Evolutionary conservation across 2,113 vertebrate species (phyloP).

Genomic region (Bolborhynchus lineola): DNA sequence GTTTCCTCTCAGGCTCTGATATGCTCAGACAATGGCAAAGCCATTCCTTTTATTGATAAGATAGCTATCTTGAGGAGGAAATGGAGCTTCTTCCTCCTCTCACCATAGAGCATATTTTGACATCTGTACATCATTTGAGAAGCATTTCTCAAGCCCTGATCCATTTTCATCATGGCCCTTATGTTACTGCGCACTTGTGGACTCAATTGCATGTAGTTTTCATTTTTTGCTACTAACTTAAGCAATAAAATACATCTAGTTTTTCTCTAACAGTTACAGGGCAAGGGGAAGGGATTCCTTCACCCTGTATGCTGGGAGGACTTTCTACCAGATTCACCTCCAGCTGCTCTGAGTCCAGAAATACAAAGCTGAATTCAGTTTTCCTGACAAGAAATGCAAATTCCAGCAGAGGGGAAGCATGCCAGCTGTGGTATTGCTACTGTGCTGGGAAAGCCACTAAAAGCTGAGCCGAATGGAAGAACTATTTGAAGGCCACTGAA

Average conservation of each 20-base stretch:
- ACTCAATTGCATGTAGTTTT: background rate
- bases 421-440: constrained; percentile 42
- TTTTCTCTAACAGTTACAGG: background rate
- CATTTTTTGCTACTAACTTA: background rate
- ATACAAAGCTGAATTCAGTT: constrained; percentile 24
- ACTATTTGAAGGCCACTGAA: constrained; percentile 3
- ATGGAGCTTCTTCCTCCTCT: background rate
- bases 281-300: background rate
- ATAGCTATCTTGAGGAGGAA: background rate
- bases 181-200: background rate
- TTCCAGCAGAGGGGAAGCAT: constrained; percentile 30
- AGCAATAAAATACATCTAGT: background rate
- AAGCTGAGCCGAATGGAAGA: constrained; percentile 4
- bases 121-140: background rate
- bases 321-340: constrained; percentile 34
- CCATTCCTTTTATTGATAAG: background rate
- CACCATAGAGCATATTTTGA: background rate
- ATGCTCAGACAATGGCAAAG: background rate
- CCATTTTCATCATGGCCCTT: background rate
- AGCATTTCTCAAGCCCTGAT: background rate
- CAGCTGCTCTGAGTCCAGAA: constrained; percentile 4
- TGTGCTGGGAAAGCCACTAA: constrained; percentile 59
- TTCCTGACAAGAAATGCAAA: constrained; percentile 52
- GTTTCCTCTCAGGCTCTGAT: background rate
- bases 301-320: background rate